A percentile compares a stretch with the other conserved stretches of the same genome.
These are phyloP conservation scores for Bungarus multicinctus DNA, from an alignment of 2,113 vertebrate species.

Conservation along the genomic window DNA sequence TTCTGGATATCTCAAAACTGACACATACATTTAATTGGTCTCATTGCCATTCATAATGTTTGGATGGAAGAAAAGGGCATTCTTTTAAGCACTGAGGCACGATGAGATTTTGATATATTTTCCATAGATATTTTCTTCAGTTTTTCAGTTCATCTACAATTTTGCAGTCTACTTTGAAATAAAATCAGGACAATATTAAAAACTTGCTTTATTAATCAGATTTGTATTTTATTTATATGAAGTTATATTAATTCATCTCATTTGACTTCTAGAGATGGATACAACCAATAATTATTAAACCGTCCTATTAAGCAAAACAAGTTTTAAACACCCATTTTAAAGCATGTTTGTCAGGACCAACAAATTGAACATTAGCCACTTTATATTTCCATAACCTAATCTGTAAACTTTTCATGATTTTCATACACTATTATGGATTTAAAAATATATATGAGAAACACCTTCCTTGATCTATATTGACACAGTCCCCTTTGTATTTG, in stretches of 20 bases:
- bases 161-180: background rate
- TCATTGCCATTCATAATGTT: background rate
- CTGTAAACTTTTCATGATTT: background rate
- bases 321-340: background rate
- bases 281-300: background rate
- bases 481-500: background rate
- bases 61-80: background rate
- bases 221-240: background rate
- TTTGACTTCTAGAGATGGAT: background rate
- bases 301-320: background rate
- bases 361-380: background rate
- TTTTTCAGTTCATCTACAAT: background rate
- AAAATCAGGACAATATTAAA: background rate
- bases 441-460: background rate
- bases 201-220: background rate
- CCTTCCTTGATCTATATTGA: background rate
- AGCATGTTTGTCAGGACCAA: background rate
- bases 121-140: background rate
- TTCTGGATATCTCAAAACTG: background rate
- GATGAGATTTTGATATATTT: background rate
- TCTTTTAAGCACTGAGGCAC: background rate
- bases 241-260: background rate
- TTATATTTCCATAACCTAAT: background rate
- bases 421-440: background rate
- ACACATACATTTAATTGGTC: background rate